Base-by-base conservation (phyloP, 2,113 vertebrate genomes). In the Eidolon helvum region DNA sequence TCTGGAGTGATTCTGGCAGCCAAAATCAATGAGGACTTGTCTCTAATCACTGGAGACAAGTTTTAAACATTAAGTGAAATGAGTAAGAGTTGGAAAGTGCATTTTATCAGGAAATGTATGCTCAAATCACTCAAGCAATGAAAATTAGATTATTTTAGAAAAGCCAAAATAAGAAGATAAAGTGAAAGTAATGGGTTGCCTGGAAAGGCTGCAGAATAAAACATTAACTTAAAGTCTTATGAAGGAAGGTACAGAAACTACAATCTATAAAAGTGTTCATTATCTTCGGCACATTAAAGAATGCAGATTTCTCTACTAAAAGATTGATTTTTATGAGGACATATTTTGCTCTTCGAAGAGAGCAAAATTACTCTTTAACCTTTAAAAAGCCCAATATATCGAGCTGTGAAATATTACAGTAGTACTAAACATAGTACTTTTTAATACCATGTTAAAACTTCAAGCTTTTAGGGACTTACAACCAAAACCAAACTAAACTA, bases 111-210 rank as follows among this genome's bases (percentile, higher is more conserved):
- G 45, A 69, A 97, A 97, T 35, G 48, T 96, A 94, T 68, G 78
- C 77, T 97, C n/a, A 89, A 88, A 92, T 82, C 94, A 61, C 61
- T 97, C 87, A 96, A 87, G 94, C 94, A 94, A 91, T 94, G 1
- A 8, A 95, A 98, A 98, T 96, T 0, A 0, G 69, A 96, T 97
- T 97, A 98, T 96, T 97, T 96, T 97, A 97, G 55, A 97, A 98
- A 97, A 97, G 78, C 35, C 87, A 89, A 91, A 96, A 96, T 89
- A 87, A 82, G 53, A 97, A 97, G 82, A 96, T 84, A 78, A 97
- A 98, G 24, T 95, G 74, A 96, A 83, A 0, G 0, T 78, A 96
- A 98, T 24, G 88, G 59, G 26, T 87, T 96, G 91, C 95, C 89
- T 97, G 50, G 84, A 53, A 87, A 79, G 78, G 50, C 91, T 97